Percentiles rank a stretch among this genome's conserved stretches.
These are phyloP conservation scores for Acronicta aceris DNA, from an alignment of 2,888 invertebrate genomes.

Conservation along the genomic window DNA sequence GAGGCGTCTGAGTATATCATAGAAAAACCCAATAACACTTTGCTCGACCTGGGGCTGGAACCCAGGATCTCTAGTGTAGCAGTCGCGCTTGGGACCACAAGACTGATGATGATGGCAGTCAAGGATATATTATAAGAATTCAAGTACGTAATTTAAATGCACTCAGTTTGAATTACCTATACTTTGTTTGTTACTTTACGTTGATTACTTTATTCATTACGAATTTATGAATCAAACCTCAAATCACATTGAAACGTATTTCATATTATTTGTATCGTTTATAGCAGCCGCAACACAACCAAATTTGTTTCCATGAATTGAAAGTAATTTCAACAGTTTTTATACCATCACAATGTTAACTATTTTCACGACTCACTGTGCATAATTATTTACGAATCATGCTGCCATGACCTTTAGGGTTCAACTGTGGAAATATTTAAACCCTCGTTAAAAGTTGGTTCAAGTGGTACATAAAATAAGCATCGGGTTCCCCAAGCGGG, in stretches of 20 bases:
- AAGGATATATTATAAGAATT: too few species aligned
- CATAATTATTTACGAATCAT: constrained; percentile 40
- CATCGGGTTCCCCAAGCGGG: constrained; percentile 37
- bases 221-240: background rate
- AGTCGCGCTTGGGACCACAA: too few species aligned
- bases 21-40: too few species aligned
- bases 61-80: too few species aligned
- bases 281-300: constrained; percentile 1
- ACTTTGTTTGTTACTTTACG: too few species aligned
- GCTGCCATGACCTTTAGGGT: constrained; percentile 38
- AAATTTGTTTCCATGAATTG: constrained; percentile 18
- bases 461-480: constrained; percentile 47
- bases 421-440: constrained; percentile 43
- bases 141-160: too few species aligned
- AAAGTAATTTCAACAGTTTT: constrained; percentile 19
- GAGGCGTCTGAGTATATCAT: too few species aligned
- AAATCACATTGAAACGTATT: background rate
- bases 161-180: too few species aligned
- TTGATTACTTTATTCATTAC: too few species aligned
- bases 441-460: constrained; percentile 32
- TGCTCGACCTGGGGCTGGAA: too few species aligned
- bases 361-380: constrained; percentile 37
- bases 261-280: constrained; percentile 1
- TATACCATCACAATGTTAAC: constrained; percentile 19
- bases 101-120: too few species aligned